Conservation (phyloP, 2,888 invertebrate genomes). For the Mongoloraphidia duomilia region DNA sequence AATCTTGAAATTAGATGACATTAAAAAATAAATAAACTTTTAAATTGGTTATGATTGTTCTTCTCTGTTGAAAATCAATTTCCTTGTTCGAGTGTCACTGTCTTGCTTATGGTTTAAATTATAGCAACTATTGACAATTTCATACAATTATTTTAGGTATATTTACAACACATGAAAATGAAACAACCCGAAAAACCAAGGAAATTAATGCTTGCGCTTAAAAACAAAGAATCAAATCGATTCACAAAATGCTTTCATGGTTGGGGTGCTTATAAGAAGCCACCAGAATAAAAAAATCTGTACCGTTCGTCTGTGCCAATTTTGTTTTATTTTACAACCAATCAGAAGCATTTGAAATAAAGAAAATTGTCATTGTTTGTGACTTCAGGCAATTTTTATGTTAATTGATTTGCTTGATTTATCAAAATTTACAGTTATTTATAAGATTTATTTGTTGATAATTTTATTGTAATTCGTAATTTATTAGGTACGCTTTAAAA, state of each 20-base stretch:
- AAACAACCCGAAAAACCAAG: slow-evolving; percentile 85
- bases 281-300: slow-evolving; percentile 45
- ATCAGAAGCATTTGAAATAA: not conserved
- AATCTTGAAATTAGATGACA: too few relatives aligned
- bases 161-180: slow-evolving; percentile 91
- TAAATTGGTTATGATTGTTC: slow-evolving; percentile 3
- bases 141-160: slow-evolving; percentile 51
- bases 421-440: not conserved
- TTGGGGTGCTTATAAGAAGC: slow-evolving; percentile 82
- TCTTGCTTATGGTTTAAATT: too few relatives aligned
- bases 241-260: slow-evolving; percentile 99
- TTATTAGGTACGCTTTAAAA: too few relatives aligned
- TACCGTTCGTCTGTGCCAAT: not conserved
- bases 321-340: not conserved
- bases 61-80: slow-evolving; percentile 4
- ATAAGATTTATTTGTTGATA: too few relatives aligned
- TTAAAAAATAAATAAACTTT: not conserved
- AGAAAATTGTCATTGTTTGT: not conserved
- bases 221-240: slow-evolving; percentile 87
- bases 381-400: not conserved
- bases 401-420: not conserved
- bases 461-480: too few relatives aligned
- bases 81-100: too few relatives aligned
- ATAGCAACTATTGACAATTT: too few relatives aligned
- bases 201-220: slow-evolving; percentile 86